Evolutionary conservation across 2,113 vertebrate species (phyloP).

Genomic region (Phrynosoma platyrhinos): DNA sequence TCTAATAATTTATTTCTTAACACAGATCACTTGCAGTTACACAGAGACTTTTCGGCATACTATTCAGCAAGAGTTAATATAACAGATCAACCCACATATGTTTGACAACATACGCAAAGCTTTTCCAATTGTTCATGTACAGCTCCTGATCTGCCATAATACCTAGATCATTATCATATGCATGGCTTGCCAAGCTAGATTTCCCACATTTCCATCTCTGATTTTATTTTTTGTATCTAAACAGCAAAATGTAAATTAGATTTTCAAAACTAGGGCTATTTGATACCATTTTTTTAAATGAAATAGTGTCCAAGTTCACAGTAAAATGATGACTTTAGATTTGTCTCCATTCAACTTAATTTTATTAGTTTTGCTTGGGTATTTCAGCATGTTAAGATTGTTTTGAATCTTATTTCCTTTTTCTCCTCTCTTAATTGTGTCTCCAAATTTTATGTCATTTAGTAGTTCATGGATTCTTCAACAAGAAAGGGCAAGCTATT

Average conservation of each 20-base stretch:
- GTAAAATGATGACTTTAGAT: background rate
- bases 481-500: background rate
- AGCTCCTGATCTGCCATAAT: background rate
- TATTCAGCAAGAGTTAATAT: background rate
- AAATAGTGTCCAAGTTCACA: background rate
- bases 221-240: background rate
- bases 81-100: background rate
- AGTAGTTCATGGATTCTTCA: background rate
- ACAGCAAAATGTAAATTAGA: background rate
- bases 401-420: background rate
- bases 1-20: background rate
- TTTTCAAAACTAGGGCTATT: background rate
- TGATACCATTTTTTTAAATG: background rate
- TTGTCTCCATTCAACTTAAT: background rate
- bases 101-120: background rate
- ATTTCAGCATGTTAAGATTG: background rate
- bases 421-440: background rate
- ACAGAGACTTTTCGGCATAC: background rate
- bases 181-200: background rate
- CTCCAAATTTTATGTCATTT: background rate
- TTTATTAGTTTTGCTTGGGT: background rate
- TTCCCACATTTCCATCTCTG: background rate
- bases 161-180: background rate
- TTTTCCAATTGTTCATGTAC: background rate
- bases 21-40: background rate